Evolutionary conservation across 2,797 vertebrate species (phyloP).

Genomic region (Scleropages formosus): DNA sequence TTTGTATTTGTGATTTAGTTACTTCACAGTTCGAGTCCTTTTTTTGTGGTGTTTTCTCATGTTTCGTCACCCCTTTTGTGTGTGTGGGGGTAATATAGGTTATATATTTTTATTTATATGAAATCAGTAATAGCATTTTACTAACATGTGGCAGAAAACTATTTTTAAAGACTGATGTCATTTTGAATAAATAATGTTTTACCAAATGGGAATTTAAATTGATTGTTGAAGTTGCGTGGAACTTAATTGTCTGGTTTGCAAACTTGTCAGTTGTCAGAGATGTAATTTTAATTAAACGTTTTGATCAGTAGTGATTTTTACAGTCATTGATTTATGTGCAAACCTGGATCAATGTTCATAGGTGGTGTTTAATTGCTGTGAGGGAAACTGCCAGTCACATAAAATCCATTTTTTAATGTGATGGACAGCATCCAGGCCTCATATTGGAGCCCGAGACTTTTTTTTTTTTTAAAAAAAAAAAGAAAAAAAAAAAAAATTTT

Average conservation of each 20-base stretch:
- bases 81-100: too few species aligned
- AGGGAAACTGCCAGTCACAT: slow-evolving; percentile 1
- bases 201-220: slow-evolving; percentile 7
- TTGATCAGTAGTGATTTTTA: slow-evolving; percentile 22
- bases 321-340: slow-evolving; percentile 16
- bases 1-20: too few species aligned
- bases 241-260: neutral
- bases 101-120: neutral
- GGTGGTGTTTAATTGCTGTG: slow-evolving; percentile 19
- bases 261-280: slow-evolving; percentile 10
- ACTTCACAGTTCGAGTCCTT: too few species aligned
- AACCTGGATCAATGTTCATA: slow-evolving; percentile 17
- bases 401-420: neutral
- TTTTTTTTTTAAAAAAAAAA: too few species aligned
- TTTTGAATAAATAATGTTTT: neutral
- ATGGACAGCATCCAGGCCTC: neutral
- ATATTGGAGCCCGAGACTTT: too few species aligned
- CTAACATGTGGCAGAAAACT: neutral
- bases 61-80: too few species aligned
- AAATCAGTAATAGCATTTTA: neutral
- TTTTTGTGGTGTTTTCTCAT: too few species aligned
- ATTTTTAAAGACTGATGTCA: slow-evolving; percentile 3
- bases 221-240: slow-evolving; percentile 13
- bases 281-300: slow-evolving; percentile 27
- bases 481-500: neutral